Percentiles rank a stretch among this genome's conserved stretches.
phyloP scores from a whole-genome alignment of 1,140 invertebrate genomes.

The Drosophila nasuta region DNA sequence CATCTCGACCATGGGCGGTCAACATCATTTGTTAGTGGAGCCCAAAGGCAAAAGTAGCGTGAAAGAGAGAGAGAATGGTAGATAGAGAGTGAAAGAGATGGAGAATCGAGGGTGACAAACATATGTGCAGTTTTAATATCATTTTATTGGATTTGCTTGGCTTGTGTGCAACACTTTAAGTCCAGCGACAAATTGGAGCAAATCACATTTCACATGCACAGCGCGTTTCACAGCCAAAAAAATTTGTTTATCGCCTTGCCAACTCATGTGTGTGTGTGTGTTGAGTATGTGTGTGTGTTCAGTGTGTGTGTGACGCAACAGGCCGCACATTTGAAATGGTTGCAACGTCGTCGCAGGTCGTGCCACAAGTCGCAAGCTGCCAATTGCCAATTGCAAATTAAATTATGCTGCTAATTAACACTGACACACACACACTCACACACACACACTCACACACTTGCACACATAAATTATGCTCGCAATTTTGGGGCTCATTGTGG shows the following conservation, averaged over 20 bases:
- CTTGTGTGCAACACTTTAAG: slow-evolving; percentile 23
- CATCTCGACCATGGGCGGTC: slow-evolving; percentile 73
- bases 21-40: slow-evolving; percentile 73
- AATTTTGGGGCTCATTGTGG: slow-evolving; percentile 77
- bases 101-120: neutral
- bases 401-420: slow-evolving; percentile 79
- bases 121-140: slow-evolving; percentile 32
- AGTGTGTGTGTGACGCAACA: slow-evolving; percentile 36
- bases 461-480: slow-evolving; percentile 71
- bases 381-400: slow-evolving; percentile 73
- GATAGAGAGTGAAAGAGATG: neutral
- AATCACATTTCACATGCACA: slow-evolving; percentile 55
- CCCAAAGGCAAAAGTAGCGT: neutral
- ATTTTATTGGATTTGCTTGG: slow-evolving; percentile 58
- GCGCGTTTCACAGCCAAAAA: slow-evolving; percentile 29
- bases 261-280: neutral
- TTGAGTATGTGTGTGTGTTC: neutral
- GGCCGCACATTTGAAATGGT: slow-evolving; percentile 32
- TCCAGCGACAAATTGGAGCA: neutral
- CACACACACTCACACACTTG: slow-evolving; percentile 24
- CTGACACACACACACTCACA: slow-evolving; percentile 34
- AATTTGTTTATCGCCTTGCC: slow-evolving; percentile 33
- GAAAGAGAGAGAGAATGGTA: too few species aligned
- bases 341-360: slow-evolving; percentile 8
- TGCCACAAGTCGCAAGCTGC: slow-evolving; percentile 17